Evolutionary conservation across 2,888 invertebrate genomes (phyloP), one percentile per base, ranked within the genome.

Genomic region (Shargacucullia verbasci): DNA sequence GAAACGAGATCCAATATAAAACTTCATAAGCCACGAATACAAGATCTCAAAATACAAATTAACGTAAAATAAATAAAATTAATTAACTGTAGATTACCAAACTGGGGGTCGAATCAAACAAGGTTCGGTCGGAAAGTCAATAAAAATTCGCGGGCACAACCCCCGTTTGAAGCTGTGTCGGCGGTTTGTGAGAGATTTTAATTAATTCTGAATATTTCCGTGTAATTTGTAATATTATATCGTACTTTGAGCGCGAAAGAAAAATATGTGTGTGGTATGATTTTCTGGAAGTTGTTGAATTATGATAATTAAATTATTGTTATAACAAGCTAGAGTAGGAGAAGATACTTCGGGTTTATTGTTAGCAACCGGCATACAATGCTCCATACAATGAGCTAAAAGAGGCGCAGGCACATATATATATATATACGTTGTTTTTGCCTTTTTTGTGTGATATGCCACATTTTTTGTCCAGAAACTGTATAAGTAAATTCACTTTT

Each of bases 131-230:
- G 25, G 46, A 60, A 73, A 76, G 76, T 73, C 73, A 73, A 73
- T 76, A 76, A 65, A 73, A 75, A 63, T 35, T 59, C 41, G 57
- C 38, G 54, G 54, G 43, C 31, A 15, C 20, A 46, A 49, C 40
- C 55, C 47, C 45, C 41, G 53, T 53, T 66, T 47, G 43, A 14
- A 56, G 47, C 68, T 41, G 72, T 52, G 61, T 50, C 31, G 41
- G 72, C 49, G 60, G 58, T 68, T 61, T 47, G 31, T 9, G 49
- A 65, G 65, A 69, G 60, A 62, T 73, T 76, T 73, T 73, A 73
- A 73, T 76, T 72, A 76, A 73, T 69, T 76, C 46, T 37, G 61
- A 46, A 62, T 69, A 59, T 72, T 71, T 60, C 45, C 62, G 49
- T 33, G 33, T 60, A 66, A 59, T 70, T 56, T 62, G 41, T 59